A percentile compares a stretch with the other conserved stretches of the same genome.
These are phyloP conservation scores for Probaryconus sp. DNA, from an alignment of 1,140 invertebrate species.

Conservation along the genomic window DNA sequence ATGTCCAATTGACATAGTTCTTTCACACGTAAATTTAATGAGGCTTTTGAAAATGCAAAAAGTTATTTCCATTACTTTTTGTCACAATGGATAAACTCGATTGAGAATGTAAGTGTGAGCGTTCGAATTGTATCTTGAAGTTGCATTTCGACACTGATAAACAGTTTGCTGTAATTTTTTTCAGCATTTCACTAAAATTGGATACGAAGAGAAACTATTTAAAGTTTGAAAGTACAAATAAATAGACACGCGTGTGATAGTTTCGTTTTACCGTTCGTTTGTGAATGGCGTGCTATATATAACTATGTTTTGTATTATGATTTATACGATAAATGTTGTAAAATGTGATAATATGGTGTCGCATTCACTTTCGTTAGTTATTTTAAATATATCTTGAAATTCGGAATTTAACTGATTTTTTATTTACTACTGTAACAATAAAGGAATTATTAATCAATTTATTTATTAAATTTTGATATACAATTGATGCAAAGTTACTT, in stretches of 20 bases:
- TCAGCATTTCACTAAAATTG: conserved; percentile 15
- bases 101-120: conserved; percentile 24
- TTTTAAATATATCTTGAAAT: too few relatives aligned
- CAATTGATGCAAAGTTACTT: too few relatives aligned
- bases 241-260: conserved; percentile 41
- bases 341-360: not conserved
- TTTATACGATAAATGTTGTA: conserved; percentile 31
- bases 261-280: conserved; percentile 35
- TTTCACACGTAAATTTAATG: too few relatives aligned
- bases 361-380: too few relatives aligned
- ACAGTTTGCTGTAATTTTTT: conserved; percentile 45
- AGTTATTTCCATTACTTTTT: conserved; percentile 52
- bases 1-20: too few relatives aligned
- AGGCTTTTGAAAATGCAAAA: conserved; percentile 35
- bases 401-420: too few relatives aligned
- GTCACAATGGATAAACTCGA: conserved; percentile 26
- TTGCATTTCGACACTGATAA: conserved; percentile 42
- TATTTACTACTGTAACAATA: too few relatives aligned
- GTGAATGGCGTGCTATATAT: conserved; percentile 32
- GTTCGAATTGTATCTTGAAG: conserved; percentile 32
- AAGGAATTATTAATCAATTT: too few relatives aligned
- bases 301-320: conserved; percentile 13
- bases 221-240: conserved; percentile 48
- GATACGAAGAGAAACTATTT: conserved; percentile 45
- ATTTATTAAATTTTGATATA: too few relatives aligned